Percentiles rank a stretch among this genome's conserved stretches.
phyloP scores from a whole-genome alignment of 2,797 vertebrate species.

The Poecilia picta region DNA sequence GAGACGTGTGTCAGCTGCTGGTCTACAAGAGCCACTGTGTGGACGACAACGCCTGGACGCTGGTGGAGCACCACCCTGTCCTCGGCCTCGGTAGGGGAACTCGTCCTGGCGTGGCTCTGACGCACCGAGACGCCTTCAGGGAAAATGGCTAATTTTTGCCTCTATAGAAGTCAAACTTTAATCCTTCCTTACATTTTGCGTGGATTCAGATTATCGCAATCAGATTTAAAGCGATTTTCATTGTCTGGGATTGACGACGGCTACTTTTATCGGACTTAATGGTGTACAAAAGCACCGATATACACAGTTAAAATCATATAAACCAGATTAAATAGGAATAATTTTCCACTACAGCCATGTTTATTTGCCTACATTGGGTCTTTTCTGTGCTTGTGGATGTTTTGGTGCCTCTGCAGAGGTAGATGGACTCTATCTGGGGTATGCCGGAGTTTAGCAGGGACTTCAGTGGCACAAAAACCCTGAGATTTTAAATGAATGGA shows the following conservation, averaged over 20 bases:
- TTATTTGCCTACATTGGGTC: background rate
- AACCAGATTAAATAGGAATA: background rate
- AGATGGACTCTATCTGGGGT: constrained; percentile 39
- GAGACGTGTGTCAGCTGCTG: constrained; percentile 96
- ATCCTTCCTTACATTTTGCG: background rate
- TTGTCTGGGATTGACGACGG: background rate
- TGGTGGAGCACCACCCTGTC: constrained; percentile 95
- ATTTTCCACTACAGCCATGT: constrained; percentile 4
- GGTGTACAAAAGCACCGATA: background rate
- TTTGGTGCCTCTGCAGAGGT: constrained; percentile 40
- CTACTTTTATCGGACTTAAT: background rate
- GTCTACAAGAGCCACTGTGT: constrained; percentile 97
- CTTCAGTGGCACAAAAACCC: background rate
- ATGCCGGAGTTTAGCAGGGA: background rate
- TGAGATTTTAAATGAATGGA: background rate
- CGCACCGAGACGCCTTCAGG: background rate
- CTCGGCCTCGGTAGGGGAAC: constrained; percentile 87
- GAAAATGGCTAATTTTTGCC: background rate
- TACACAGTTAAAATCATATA: background rate
- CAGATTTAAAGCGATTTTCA: background rate
- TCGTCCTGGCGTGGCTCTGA: background rate
- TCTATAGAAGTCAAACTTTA: background rate
- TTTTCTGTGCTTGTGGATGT: constrained; percentile 29
- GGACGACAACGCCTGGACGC: constrained; percentile 96
- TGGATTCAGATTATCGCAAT: background rate